A percentile compares a stretch with the other conserved stretches of the same genome.
phyloP scores from a whole-genome alignment of 2,888 invertebrate genomes.

The Hedya salicella region DNA sequence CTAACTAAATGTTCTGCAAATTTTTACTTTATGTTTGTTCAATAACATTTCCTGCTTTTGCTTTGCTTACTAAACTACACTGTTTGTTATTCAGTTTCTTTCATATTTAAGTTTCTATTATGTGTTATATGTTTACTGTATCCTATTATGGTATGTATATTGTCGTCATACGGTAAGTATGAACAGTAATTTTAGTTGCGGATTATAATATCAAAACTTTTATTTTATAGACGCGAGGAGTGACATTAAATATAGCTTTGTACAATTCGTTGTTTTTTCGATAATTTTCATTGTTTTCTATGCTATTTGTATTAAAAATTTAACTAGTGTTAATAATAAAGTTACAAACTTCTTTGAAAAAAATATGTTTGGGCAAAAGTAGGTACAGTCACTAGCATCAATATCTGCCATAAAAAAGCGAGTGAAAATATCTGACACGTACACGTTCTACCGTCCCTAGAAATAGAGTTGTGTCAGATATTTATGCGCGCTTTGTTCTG shows the following conservation, averaged over 20 bases:
- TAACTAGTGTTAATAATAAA: not conserved
- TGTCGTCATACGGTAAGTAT: constrained; percentile 19
- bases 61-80: constrained; percentile 60
- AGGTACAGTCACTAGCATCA: no score
- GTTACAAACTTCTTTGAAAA: not conserved
- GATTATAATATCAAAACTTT: no score
- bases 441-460: no score
- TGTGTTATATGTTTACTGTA: constrained; percentile 21
- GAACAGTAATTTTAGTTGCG: not conserved
- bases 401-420: no score
- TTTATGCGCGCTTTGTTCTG: no score
- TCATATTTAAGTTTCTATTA: constrained; percentile 2
- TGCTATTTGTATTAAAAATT: not conserved
- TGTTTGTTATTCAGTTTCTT: not conserved
- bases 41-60: constrained; percentile 68
- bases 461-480: no score
- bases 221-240: no score
- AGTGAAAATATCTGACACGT: no score
- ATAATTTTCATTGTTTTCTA: not conserved
- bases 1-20: constrained; percentile 32
- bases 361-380: no score
- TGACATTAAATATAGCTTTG: not conserved
- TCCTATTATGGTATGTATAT: not conserved
- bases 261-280: constrained; percentile 9
- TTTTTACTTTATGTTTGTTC: constrained; percentile 23